Percentiles rank a stretch among this genome's conserved stretches.
phyloP scores from a whole-genome alignment of 2,797 vertebrate species.

The Emydoidea blandingii region DNA sequence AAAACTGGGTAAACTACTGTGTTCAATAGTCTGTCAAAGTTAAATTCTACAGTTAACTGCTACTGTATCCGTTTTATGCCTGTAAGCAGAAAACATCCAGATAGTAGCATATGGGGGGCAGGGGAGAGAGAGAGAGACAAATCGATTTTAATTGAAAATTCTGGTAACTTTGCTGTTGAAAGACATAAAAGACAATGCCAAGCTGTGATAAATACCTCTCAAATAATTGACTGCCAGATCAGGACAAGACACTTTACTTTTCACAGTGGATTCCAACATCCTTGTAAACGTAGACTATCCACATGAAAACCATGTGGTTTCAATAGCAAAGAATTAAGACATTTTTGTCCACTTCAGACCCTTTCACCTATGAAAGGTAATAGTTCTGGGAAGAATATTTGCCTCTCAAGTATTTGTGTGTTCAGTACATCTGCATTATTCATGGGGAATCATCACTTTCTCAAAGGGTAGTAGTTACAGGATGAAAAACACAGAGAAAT shows the following conservation, averaged over 20 bases:
- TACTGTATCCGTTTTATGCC: conserved; percentile 17
- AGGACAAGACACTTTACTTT: not conserved
- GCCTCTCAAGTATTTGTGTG: conserved; percentile 16
- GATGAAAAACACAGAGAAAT: not conserved
- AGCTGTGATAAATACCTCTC: not conserved
- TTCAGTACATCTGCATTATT: conserved; percentile 53
- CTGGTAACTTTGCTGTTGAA: not conserved
- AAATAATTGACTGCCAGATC: not conserved
- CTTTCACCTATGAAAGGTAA: not conserved
- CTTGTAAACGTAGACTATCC: not conserved
- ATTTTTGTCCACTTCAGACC: not conserved
- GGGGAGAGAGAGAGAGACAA: not conserved
- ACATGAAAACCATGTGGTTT: not conserved
- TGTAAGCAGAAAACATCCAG: not conserved
- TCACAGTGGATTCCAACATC: not conserved
- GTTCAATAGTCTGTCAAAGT: conserved; percentile 40
- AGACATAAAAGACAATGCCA: not conserved
- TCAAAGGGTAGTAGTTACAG: not conserved
- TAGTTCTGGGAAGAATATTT: conserved; percentile 34
- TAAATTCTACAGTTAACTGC: conserved; percentile 28
- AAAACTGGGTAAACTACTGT: not conserved
- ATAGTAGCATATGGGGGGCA: not conserved
- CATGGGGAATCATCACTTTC: not conserved
- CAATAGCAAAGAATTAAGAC: not conserved
- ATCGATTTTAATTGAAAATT: conserved; percentile 31